Conservation (phyloP, 1,140 invertebrate species). For the Vanessa atalanta region DNA sequence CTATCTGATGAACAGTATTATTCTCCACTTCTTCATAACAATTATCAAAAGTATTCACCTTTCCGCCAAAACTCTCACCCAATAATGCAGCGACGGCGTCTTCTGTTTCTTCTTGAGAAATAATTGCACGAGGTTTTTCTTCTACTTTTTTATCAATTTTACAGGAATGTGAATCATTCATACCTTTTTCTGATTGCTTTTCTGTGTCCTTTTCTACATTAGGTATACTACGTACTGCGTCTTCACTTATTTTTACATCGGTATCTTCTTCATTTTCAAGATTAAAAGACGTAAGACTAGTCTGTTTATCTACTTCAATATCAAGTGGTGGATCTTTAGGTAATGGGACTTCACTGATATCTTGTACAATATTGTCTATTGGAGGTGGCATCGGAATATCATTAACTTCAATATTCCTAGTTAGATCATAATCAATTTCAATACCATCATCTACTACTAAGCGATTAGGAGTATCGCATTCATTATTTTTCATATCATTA, state of each 20-base stretch:
- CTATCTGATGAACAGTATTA: constrained; percentile 59
- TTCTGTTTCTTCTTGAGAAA: constrained; percentile 95
- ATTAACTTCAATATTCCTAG: constrained; percentile 59
- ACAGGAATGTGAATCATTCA: constrained; percentile 47
- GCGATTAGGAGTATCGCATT: constrained; percentile 44
- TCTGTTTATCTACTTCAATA: constrained; percentile 25
- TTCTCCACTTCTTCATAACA: constrained; percentile 78
- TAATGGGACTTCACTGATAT: constrained; percentile 67
- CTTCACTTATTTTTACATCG: constrained; percentile 86
- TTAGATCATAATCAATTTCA: constrained; percentile 50
- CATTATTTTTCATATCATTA: constrained; percentile 43
- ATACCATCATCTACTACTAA: constrained; percentile 48
- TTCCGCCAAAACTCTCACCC: constrained; percentile 89
- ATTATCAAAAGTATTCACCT: constrained; percentile 75
- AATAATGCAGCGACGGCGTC: constrained; percentile 93
- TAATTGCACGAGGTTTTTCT: constrained; percentile 90
- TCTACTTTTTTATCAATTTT: constrained; percentile 82
- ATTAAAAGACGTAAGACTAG: constrained; percentile 28
- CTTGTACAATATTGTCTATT: constrained; percentile 65
- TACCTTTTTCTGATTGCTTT: constrained; percentile 52
- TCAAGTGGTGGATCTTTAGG: constrained; percentile 56
- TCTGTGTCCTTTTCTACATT: constrained; percentile 63
- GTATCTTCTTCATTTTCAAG: constrained; percentile 58
- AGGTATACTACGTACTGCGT: constrained; percentile 85
- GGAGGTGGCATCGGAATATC: constrained; percentile 70